phyloP scores from a whole-genome alignment of 2,113 vertebrate species.

The Sander vitreus region DNA sequence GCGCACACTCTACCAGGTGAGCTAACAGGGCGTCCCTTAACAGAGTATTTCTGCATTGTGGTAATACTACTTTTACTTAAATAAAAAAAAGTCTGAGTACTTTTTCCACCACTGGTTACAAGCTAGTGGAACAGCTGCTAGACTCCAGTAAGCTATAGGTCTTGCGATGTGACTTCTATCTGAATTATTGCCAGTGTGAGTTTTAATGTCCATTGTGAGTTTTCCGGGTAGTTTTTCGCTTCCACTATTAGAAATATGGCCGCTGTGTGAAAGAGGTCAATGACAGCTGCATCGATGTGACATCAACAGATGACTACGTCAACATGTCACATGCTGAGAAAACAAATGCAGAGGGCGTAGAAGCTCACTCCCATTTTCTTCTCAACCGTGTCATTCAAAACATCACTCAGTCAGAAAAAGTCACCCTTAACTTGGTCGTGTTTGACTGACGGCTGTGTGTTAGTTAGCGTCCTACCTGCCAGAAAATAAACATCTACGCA shows the following conservation, averaged over 20 bases:
- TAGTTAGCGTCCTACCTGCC: not conserved
- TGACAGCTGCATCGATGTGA: slow-evolving; percentile 45
- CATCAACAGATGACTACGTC: slow-evolving; percentile 44
- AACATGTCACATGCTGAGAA: slow-evolving; percentile 70
- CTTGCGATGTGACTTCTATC: too few species aligned
- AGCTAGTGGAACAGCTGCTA: too few species aligned
- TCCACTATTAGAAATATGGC: slow-evolving; percentile 44
- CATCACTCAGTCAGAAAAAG: slow-evolving; percentile 56
- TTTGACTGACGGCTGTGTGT: slow-evolving; percentile 63
- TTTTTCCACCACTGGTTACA: too few species aligned
- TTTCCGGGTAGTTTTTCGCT: slow-evolving; percentile 24
- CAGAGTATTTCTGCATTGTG: too few species aligned
- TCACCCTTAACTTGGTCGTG: slow-evolving; percentile 68
- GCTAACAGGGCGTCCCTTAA: too few species aligned
- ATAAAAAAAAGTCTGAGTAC: too few species aligned
- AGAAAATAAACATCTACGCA: not conserved
- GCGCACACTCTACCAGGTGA: too few species aligned
- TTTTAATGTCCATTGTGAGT: not conserved
- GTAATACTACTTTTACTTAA: too few species aligned
- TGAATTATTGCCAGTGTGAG: too few species aligned
- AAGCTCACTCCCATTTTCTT: slow-evolving; percentile 59
- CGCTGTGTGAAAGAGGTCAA: slow-evolving; percentile 57
- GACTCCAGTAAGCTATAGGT: too few species aligned
- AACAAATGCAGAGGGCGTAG: slow-evolving; percentile 35
- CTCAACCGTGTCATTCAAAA: slow-evolving; percentile 61